Base-by-base conservation (phyloP, 2,888 invertebrate species). In the Pteria penguin region DNA sequence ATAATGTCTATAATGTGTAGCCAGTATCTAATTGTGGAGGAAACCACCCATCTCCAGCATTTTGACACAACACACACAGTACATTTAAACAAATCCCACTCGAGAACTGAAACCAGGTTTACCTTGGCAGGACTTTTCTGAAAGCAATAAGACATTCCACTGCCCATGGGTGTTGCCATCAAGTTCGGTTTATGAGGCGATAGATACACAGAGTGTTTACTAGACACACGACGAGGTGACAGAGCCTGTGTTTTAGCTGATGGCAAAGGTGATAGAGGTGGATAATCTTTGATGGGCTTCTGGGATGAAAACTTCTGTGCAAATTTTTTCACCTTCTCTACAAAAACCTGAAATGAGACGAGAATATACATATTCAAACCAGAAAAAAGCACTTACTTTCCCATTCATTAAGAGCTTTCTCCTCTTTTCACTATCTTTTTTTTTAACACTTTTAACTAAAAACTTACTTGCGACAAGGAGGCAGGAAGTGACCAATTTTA, bases 101-200 rank as follows among this genome's bases (percentile, higher is more conserved):
- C n/a, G n/a, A n/a, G n/a, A n/a, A n/a, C n/a, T n/a, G n/a, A n/a
- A n/a, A n/a, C n/a, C n/a, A n/a, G 5, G 61, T 85, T 81, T 93
- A 96, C 96, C 94, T 96, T 96, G 52, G 96, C 96, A 14, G 97
- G 97, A 92, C 97, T 97, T 83, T 96, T 94, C 91, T 95, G 96
- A 93, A 97, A 96, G 87, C 95, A 95, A 93, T 97, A 97, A 70
- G 95, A 95, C 90, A 94, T 87, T 4, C 79, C 79, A 52, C 76
- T 81, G 8, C 93, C 92, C 1, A 93, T 91, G 0, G 90, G 86
- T 18, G 91, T 88, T 68, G 89, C 86, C 26, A 84, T 79, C 24
- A 86, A 72, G 45, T 60, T 76, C 24, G 82, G 86, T 78, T 87
- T 88, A 81, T 88, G 89, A 0, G 91, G 91, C 1, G 91, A 90